Percentiles rank a stretch among this genome's conserved stretches.
These are phyloP conservation scores for Calephelis virginiensis DNA, from an alignment of 1,140 invertebrate genomes.

Conservation along the genomic window DNA sequence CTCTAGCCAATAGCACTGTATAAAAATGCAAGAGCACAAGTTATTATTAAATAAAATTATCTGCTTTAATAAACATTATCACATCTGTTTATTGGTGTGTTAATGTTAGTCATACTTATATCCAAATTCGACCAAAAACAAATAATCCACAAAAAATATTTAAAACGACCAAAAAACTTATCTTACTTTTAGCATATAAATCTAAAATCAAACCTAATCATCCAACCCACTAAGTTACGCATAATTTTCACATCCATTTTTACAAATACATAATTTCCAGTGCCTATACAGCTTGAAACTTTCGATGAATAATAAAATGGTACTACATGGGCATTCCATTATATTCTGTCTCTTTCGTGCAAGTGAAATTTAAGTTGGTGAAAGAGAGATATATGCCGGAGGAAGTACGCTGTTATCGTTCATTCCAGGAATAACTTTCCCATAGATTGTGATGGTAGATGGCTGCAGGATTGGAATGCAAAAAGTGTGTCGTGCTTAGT, in stretches of 20 bases:
- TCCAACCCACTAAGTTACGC: conserved; percentile 17
- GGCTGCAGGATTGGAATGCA: conserved; percentile 56
- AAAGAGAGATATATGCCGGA: conserved; percentile 45
- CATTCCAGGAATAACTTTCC: conserved; percentile 74
- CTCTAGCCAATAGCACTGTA: no score
- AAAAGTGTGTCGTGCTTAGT: conserved; percentile 50
- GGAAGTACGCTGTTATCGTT: conserved; percentile 69
- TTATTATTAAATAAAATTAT: no score
- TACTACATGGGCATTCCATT: conserved; percentile 57
- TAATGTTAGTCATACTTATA: no score
- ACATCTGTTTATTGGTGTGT: no score
- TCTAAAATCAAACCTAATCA: not conserved
- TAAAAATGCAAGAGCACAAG: no score
- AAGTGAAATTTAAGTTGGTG: conserved; percentile 16
- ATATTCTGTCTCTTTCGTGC: conserved; percentile 38
- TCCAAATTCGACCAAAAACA: no score
- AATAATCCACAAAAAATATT: not conserved
- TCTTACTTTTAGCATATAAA: conserved; percentile 30
- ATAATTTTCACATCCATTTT: conserved; percentile 34
- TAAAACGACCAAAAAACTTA: conserved; percentile 23
- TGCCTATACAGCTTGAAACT: conserved; percentile 37
- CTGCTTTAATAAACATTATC: no score
- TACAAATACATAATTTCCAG: conserved; percentile 40
- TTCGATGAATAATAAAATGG: conserved; percentile 66
- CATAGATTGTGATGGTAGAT: conserved; percentile 64